Base-by-base conservation (phyloP, 2,797 vertebrate species). In the Ctenosaura bakeri region DNA sequence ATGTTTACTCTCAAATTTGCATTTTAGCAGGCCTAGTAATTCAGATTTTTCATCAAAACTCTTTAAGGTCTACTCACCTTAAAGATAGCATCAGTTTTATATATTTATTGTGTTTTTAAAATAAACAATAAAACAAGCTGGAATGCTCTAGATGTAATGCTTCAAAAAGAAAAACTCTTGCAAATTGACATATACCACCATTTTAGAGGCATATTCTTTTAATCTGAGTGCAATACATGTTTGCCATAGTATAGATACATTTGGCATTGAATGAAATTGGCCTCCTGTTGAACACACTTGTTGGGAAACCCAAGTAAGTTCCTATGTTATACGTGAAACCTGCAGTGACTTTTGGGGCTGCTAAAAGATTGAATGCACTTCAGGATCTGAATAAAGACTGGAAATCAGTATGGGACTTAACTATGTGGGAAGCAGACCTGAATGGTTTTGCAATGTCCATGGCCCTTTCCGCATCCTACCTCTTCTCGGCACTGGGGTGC, bases 21-120 rank as follows among this genome's bases (percentile, higher is more conserved):
- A 86, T 96, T 94, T 90, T 69, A 91, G 78, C 87, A 94, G 95
- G 84, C 64, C 71, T 92, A 38, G 2, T 50, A 78, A 50, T 10
- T n/a, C 88, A 92, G 95, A 93, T 92, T 96, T 91, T 89, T 85
- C 91, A 92, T 32, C 93, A 94, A 94, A 96, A 94, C 1, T 46
- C 42, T 46, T 46, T 46, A 46, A 46, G 42, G 66, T 83, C 92
- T 94, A 77, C 83, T 92, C 91, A 95, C 94, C 94, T 94, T 73
- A 6, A 46, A 89, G n/a, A 2, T 22, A 29, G 83, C 92, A 91
- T 90, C 86, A 0, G 0, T 93, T 92, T 95, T 0, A 0, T 92
- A 91, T 94, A 91, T 82, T 22, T 78, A 29, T 50, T 50, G 32
- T 52, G 69, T 7, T 77, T 62, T 93, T 95, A 86, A 32, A 88